Evolutionary conservation across 2,113 vertebrate species (phyloP).

Genomic region (Brachypodius melanocephalos): DNA sequence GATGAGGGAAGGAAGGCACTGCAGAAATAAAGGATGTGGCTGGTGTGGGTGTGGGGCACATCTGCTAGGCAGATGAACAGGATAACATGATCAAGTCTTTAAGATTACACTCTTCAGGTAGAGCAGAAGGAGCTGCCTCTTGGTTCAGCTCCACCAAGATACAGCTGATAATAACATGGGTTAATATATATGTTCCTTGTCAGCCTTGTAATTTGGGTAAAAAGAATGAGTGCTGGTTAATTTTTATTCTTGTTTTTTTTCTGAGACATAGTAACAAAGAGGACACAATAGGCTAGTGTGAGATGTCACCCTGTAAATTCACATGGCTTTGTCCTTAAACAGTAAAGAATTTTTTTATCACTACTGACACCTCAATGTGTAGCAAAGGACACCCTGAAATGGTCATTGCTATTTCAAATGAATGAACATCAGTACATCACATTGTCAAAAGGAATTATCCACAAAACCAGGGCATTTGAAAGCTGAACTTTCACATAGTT

Average conservation of each 20-base stretch:
- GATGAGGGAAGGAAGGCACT: neutral
- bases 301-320: slow-evolving; percentile 2
- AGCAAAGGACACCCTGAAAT: slow-evolving; percentile 63
- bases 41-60: slow-evolving; percentile 10
- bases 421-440: neutral
- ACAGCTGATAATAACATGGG: neutral
- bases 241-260: neutral
- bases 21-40: slow-evolving; percentile 23
- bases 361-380: slow-evolving; percentile 62
- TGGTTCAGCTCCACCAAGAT: neutral
- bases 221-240: neutral
- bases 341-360: slow-evolving; percentile 17
- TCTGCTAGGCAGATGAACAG: neutral
- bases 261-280: neutral
- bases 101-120: neutral
- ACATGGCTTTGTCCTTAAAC: slow-evolving; percentile 12
- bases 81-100: neutral
- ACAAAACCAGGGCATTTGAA: slow-evolving; percentile 23
- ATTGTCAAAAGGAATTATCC: slow-evolving; percentile 53
- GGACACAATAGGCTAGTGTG: neutral
- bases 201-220: neutral
- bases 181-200: neutral
- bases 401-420: slow-evolving; percentile 23
- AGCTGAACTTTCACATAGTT: slow-evolving; percentile 49
- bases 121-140: neutral